Evolutionary conservation across 2,888 invertebrate genomes (phyloP).

Genomic region (Pegoplata infirma): DNA sequence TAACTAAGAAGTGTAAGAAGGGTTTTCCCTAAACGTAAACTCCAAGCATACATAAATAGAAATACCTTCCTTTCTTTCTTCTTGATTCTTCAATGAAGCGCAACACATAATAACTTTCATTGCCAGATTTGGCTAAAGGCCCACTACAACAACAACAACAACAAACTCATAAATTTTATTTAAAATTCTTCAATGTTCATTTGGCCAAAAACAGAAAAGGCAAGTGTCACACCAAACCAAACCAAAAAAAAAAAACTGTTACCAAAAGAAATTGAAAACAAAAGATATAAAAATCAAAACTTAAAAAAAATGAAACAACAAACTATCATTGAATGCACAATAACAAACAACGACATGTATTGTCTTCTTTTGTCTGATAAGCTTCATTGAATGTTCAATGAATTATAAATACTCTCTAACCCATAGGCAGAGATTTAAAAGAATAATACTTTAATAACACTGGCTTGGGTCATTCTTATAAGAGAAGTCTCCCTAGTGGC

Average conservation of each 20-base stretch:
- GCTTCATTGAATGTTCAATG: conserved; percentile 51
- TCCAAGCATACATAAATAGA: too few species aligned
- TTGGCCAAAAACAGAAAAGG: conserved; percentile 50
- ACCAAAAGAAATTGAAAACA: conserved; percentile 67
- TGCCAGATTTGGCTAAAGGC: conserved; percentile 56
- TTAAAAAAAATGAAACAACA: conserved; percentile 5
- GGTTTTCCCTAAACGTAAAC: conserved; percentile 38
- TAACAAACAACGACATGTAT: conserved; percentile 31
- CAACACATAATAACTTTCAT: conserved; percentile 45
- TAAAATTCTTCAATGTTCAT: conserved; percentile 47
- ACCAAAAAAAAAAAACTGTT: too few species aligned
- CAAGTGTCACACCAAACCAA: conserved; percentile 55
- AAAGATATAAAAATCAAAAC: conserved; percentile 29
- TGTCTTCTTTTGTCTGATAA: conserved; percentile 37
- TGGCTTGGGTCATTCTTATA: too few species aligned
- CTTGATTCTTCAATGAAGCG: conserved; percentile 48
- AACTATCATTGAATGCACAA: conserved; percentile 37
- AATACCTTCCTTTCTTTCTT: background rate
- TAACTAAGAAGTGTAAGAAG: conserved; percentile 24
- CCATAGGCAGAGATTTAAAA: conserved; percentile 14
- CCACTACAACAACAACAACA: too few species aligned
- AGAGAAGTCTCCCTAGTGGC: too few species aligned
- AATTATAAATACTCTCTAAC: conserved; percentile 47
- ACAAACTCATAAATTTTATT: conserved; percentile 39
- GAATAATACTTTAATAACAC: too few species aligned